Conservation (phyloP, 2,797 vertebrate genomes). For the Gobio occitaniae region DNA sequence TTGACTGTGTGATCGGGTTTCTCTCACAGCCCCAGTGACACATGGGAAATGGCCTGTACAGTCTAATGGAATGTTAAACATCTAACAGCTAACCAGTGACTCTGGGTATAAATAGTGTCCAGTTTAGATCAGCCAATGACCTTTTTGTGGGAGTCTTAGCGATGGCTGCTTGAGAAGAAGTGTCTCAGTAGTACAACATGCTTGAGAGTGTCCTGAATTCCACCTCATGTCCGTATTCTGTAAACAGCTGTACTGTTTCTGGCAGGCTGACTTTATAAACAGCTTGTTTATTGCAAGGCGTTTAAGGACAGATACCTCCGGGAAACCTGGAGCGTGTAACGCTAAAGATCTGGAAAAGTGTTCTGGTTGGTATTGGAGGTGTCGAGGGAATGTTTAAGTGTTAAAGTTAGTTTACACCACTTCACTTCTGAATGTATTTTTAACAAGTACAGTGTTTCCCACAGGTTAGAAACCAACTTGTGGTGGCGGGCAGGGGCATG, state of each 20-base stretch:
- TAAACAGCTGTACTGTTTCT: neutral
- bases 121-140: conserved; percentile 61
- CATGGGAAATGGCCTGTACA: conserved; percentile 66
- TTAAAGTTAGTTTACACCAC: neutral
- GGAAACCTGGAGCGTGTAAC: neutral
- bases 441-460: neutral
- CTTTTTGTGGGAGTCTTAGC: conserved; percentile 60
- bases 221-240: neutral
- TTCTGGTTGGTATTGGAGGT: neutral
- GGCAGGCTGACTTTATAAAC: neutral
- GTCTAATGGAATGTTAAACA: conserved; percentile 65
- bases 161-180: conserved; percentile 59
- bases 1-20: conserved; percentile 70
- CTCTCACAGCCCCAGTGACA: conserved; percentile 67
- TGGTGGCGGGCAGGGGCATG: too few species aligned
- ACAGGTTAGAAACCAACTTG: too few species aligned
- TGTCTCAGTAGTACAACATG: conserved; percentile 65
- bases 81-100: conserved; percentile 49
- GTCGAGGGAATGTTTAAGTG: neutral
- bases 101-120: conserved; percentile 68
- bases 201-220: conserved; percentile 12
- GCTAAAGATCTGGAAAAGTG: neutral
- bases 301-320: neutral
- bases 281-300: neutral
- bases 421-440: neutral